A percentile compares a stretch with the other conserved stretches of the same genome.
Evolutionary conservation across 1,140 invertebrate genomes (phyloP).

Genomic region (Phymastichus coffea): DNA sequence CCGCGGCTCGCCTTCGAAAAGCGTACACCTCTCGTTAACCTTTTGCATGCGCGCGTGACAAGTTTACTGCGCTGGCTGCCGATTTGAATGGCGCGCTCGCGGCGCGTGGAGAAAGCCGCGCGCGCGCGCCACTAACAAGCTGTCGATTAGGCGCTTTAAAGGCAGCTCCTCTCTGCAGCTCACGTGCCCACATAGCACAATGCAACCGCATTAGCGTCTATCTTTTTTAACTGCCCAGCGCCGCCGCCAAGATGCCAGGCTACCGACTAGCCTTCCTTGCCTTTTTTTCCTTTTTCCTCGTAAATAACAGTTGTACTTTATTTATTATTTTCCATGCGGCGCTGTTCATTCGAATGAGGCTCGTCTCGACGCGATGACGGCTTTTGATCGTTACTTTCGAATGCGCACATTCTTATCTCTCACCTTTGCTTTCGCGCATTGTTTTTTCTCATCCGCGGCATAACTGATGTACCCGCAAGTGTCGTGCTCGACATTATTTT

Average conservation of each 20-base stretch:
- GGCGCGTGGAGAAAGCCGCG: neutral
- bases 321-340: neutral
- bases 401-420: too few species aligned
- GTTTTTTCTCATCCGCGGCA: too few species aligned
- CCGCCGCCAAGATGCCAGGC: too few species aligned
- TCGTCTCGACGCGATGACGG: too few species aligned
- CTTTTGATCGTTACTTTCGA: too few species aligned
- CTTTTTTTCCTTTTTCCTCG: neutral
- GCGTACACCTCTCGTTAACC: slow-evolving; percentile 25
- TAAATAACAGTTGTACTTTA: neutral
- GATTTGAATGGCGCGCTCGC: slow-evolving; percentile 6
- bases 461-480: too few species aligned
- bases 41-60: slow-evolving; percentile 5
- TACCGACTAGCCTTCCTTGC: too few species aligned
- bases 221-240: neutral
- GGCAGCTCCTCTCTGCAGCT: too few species aligned
- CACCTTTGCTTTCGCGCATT: too few species aligned
- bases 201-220: slow-evolving; percentile 1
- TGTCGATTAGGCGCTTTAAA: slow-evolving; percentile 26
- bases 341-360: too few species aligned
- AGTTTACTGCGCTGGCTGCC: slow-evolving; percentile 1
- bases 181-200: neutral
- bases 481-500: too few species aligned
- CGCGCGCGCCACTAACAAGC: slow-evolving; percentile 11
- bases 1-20: neutral